phyloP scores from a whole-genome alignment of 1,140 invertebrate genomes.

The roundworm (Caenorhabditis elegans) region DNA sequence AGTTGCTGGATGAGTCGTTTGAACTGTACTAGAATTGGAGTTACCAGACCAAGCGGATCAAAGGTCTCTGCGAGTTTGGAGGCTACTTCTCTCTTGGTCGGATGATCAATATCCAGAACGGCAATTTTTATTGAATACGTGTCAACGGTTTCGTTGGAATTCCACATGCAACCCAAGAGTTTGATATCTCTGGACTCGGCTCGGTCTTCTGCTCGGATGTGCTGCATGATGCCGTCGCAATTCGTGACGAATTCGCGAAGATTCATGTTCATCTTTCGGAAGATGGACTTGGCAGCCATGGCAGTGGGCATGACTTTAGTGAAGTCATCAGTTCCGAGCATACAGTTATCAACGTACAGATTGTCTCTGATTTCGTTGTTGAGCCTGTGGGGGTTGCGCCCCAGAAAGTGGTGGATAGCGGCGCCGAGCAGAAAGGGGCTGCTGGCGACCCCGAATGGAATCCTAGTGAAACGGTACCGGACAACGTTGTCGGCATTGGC shows the following conservation, averaged over 20 bases:
- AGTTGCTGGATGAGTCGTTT: constrained; percentile 39
- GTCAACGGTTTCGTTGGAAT: not conserved
- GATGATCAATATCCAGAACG: not conserved
- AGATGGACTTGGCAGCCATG: not conserved
- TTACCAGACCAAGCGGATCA: constrained; percentile 38
- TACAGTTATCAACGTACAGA: constrained; percentile 38
- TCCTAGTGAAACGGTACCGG: constrained; percentile 26
- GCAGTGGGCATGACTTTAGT: not conserved
- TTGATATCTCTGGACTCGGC: not conserved
- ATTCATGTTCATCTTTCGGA: not conserved
- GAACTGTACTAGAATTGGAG: not conserved
- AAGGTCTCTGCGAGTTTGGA: not conserved
- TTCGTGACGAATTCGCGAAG: not conserved
- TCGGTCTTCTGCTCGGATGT: not conserved
- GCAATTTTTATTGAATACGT: not conserved
- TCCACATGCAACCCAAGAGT: not conserved
- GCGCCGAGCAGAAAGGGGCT: constrained; percentile 33
- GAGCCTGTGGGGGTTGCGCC: not conserved
- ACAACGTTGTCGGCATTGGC: constrained; percentile 12
- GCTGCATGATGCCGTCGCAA: not conserved
- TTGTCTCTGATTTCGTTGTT: constrained; percentile 18
- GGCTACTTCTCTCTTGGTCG: too few species aligned
- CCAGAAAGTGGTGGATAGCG: constrained; percentile 34
- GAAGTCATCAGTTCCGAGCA: not conserved
- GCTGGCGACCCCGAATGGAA: too few species aligned